These are phyloP conservation scores for Nerophis lumbriciformis DNA, from an alignment of 2,113 vertebrate species.

Conservation along the genomic window DNA sequence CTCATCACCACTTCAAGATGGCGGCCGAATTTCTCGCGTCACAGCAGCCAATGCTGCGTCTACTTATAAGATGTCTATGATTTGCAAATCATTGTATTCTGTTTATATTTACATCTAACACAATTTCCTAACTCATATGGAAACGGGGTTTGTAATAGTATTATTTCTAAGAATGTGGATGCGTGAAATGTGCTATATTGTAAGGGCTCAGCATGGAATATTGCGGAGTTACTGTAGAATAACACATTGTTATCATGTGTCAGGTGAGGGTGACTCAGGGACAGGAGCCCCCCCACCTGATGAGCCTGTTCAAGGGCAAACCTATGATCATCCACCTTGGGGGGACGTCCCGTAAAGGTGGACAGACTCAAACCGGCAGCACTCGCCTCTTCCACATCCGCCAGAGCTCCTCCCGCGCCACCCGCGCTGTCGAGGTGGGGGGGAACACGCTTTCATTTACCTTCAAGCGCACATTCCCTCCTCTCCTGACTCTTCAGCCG, in stretches of 20 bases:
- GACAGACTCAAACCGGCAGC: conserved; percentile 44
- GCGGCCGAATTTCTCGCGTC: too few relatives aligned
- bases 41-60: too few relatives aligned
- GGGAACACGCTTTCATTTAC: neutral
- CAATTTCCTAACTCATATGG: too few relatives aligned
- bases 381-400: conserved; percentile 76
- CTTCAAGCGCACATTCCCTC: neutral
- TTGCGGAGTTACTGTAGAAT: too few relatives aligned
- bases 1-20: too few relatives aligned
- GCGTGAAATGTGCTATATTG: too few relatives aligned
- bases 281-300: conserved; percentile 76
- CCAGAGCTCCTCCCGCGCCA: conserved; percentile 61
- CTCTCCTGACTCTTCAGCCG: neutral
- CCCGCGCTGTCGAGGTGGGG: conserved; percentile 73
- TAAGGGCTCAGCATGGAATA: too few relatives aligned
- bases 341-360: conserved; percentile 70
- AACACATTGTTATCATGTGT: neutral
- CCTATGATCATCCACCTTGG: conserved; percentile 74
- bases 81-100: too few relatives aligned
- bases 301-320: conserved; percentile 75
- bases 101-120: too few relatives aligned
- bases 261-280: conserved; percentile 78
- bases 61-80: too few relatives aligned
- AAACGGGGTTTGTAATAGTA: too few relatives aligned
- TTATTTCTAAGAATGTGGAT: too few relatives aligned